Evolutionary conservation across 2,888 invertebrate species (phyloP), one percentile per base, ranked within the genome.

Genomic region (Drosophila sordidula): DNA sequence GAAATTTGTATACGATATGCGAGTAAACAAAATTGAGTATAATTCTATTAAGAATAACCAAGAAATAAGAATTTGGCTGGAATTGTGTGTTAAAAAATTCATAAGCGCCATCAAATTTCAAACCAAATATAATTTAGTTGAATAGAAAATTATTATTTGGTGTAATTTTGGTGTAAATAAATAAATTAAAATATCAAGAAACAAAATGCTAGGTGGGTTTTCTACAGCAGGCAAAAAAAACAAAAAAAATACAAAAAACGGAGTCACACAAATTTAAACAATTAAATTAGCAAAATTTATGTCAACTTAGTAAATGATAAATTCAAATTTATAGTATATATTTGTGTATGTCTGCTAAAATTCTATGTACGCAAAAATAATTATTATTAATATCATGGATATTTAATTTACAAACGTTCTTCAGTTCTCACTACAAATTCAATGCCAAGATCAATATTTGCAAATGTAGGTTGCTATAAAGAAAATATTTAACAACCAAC

Each of bases 221-320:
- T 75, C 81, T 69, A 85, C 70, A 70, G 62, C 45, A 71, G 14
- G 70, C 45, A 47, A 58, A 72, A 67, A 51, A 56, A 46, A 44
- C 25, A 26, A 64, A 56, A 54, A 49, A 14, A n/a, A 57, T 44
- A 44, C 51, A 47, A 47, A 38, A 32, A 64, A 64, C 26, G 46
- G 57, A 36, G n/a, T 45, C 39, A 68, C 46, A 70, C 29, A 55
- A 54, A 62, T 54, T 64, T 57, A 70, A 73, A 65, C 50, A 78
- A 81, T 72, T 72, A 76, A 81, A 85, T 85, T 83, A 83, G 83
- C 85, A 74, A 83, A 83, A 83, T 83, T 83, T 83, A 85, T 83
- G 83, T 87, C 82, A 87, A 87, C 87, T 87, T 83, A 83, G 83
- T 81, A 87, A 83, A 83, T 83, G 87, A 76, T 83, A 83, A 83